These are phyloP conservation scores for Paraescarpia echinospica DNA, from an alignment of 1,140 invertebrate species.

Conservation along the genomic window DNA sequence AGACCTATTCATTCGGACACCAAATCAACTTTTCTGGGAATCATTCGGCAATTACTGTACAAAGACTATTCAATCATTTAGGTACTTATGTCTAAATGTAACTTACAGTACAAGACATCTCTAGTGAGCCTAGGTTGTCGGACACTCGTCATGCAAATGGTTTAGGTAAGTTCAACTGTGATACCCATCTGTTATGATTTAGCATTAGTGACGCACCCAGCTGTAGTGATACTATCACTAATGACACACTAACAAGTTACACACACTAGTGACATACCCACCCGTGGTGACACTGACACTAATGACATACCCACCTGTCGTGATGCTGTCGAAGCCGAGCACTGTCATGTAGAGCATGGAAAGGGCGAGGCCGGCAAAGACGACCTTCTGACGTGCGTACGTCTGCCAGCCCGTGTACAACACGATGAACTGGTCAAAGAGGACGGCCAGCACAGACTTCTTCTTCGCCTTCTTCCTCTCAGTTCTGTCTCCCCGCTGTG, in stretches of 20 bases:
- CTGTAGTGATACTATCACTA: neutral
- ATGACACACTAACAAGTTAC: too few species aligned
- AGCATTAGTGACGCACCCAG: too few species aligned
- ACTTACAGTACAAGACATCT: too few species aligned
- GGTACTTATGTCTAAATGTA: too few species aligned
- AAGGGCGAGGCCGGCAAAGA: slow-evolving; percentile 57
- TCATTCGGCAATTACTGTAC: too few species aligned
- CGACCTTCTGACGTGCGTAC: slow-evolving; percentile 52
- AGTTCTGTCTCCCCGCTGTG: neutral
- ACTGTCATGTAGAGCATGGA: slow-evolving; percentile 62
- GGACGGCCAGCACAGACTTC: neutral
- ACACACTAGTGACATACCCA: neutral
- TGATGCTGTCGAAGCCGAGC: slow-evolving; percentile 57
- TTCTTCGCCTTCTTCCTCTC: too few species aligned
- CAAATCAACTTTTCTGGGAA: too few species aligned
- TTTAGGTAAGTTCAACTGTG: neutral
- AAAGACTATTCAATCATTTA: too few species aligned
- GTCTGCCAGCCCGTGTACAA: slow-evolving; percentile 41
- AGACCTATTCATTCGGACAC: too few species aligned
- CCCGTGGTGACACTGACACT: neutral
- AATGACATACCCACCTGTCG: neutral
- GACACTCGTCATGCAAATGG: too few species aligned
- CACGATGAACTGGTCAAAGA: slow-evolving; percentile 22
- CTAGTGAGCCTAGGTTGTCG: too few species aligned
- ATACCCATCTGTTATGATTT: too few species aligned